A percentile compares a stretch with the other conserved stretches of the same genome.
Evolutionary conservation across 2,797 vertebrate genomes (phyloP).

Genomic region (Cryptoblepharus egeriae): DNA sequence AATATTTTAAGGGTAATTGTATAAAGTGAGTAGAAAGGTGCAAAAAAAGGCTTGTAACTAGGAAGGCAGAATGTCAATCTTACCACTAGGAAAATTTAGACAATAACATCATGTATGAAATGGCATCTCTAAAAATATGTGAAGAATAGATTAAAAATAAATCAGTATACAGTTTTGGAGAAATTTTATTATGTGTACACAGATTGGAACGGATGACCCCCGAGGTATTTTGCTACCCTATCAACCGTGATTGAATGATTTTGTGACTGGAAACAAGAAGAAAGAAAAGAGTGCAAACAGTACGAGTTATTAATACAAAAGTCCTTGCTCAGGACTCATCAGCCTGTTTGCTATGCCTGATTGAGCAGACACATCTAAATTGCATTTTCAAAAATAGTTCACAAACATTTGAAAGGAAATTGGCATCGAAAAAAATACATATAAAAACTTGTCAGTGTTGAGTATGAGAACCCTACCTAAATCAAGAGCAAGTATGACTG

Average conservation of each 20-base stretch:
- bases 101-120: not conserved
- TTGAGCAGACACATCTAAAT: slow-evolving; percentile 28
- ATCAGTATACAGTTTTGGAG: slow-evolving; percentile 19
- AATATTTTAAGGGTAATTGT: not conserved
- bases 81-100: not conserved
- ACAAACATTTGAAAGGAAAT: slow-evolving; percentile 33
- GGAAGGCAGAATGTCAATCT: not conserved
- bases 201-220: slow-evolving; percentile 38
- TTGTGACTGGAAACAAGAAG: slow-evolving; percentile 39
- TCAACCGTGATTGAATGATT: slow-evolving; percentile 21
- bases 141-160: slow-evolving; percentile 12
- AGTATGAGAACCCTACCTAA: slow-evolving; percentile 41
- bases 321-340: slow-evolving; percentile 34
- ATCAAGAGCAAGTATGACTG: slow-evolving; percentile 28
- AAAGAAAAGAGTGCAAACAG: slow-evolving; percentile 12
- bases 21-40: not conserved
- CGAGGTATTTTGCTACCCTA: slow-evolving; percentile 33
- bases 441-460: not conserved
- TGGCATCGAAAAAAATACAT: not conserved
- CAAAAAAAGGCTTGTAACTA: not conserved
- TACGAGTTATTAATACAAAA: slow-evolving; percentile 41
- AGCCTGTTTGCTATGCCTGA: slow-evolving; percentile 38
- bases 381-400: slow-evolving; percentile 52
- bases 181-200: slow-evolving; percentile 10
- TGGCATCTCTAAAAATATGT: not conserved